Base-by-base conservation (phyloP, 2,113 vertebrate genomes). In the Perognathus longimembris region DNA sequence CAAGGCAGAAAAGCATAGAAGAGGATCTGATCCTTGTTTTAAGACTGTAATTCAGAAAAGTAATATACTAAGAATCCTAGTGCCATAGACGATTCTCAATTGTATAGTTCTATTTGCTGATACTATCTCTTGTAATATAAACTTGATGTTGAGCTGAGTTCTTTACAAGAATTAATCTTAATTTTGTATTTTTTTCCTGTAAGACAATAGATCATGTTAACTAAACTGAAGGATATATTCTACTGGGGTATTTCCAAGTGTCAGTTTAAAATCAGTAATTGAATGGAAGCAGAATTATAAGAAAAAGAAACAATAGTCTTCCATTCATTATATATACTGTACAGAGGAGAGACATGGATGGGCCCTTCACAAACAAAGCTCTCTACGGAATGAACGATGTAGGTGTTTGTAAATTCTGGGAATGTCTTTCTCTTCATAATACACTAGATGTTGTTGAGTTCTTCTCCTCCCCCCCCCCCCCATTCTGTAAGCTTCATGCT, bases 391-490 rank as follows among this genome's bases (percentile, higher is more conserved):
- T 98, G 97, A 98, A 98, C 95, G 97, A 97, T 98, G 97, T 98
- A 97, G 98, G 97, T 98, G 98, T 98, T 98, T 98, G 98, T 98
- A 98, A 98, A 98, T 99, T 98, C 98, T 98, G 98, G 97, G 98
- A 98, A 98, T 98, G 97, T 98, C 98, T 98, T 98, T 98, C 98
- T 98, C 98, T 98, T 98, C 98, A 97, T 98, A 99, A 99, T 99
- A 98, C 99, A 99, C 98, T 98, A 98, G 98, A 98, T 98, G 97
- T 97, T 98, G 98, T 98, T 98, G 98, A 98, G 98, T 98, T 98
- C 95, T 97, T 95, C 97, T 97, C 78, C 94, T 95, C 93, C 90
- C 85, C 74, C 92, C 88, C 94, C 12, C 9, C 81, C 79, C n/a
- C 71, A 83, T 83, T 95, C 81, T 93, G 74, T 96, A 66, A 84